These are phyloP conservation scores for Coecobrya sp. DNA, from an alignment of 2,888 invertebrate genomes.

Conservation along the genomic window DNA sequence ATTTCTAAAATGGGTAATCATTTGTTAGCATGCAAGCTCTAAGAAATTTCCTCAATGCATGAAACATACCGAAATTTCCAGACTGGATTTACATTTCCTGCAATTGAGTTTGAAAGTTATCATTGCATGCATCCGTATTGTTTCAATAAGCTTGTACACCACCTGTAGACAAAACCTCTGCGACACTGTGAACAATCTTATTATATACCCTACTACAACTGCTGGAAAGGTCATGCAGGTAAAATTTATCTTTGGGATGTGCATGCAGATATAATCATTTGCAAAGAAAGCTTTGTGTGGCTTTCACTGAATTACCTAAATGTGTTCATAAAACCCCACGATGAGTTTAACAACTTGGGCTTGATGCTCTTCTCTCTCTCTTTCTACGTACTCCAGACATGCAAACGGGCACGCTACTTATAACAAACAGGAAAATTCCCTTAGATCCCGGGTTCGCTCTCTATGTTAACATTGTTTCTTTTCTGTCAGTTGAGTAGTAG, in stretches of 20 bases:
- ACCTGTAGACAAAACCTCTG: conserved; percentile 35
- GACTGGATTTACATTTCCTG: not conserved
- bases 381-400: not conserved
- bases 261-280: conserved; percentile 65
- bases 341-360: conserved; percentile 28
- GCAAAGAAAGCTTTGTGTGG: conserved; percentile 53
- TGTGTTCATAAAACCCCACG: conserved; percentile 64
- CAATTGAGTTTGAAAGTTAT: not conserved
- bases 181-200: not conserved
- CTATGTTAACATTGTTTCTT: conserved; percentile 34
- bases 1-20: no score
- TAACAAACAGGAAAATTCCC: conserved; percentile 1
- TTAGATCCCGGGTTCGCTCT: conserved; percentile 14
- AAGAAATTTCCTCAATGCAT: not conserved
- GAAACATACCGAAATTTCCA: not conserved
- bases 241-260: conserved; percentile 26
- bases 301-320: conserved; percentile 69
- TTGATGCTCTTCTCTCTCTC: no score
- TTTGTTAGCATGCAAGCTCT: no score
- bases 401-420: not conserved
- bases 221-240: conserved; percentile 17
- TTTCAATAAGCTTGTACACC: conserved; percentile 12
- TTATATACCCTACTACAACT: not conserved
- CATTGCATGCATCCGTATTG: not conserved
- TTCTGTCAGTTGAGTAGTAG: conserved; percentile 48